Base-by-base conservation (phyloP, 2,113 vertebrate species). In the Rattus rattus region DNA sequence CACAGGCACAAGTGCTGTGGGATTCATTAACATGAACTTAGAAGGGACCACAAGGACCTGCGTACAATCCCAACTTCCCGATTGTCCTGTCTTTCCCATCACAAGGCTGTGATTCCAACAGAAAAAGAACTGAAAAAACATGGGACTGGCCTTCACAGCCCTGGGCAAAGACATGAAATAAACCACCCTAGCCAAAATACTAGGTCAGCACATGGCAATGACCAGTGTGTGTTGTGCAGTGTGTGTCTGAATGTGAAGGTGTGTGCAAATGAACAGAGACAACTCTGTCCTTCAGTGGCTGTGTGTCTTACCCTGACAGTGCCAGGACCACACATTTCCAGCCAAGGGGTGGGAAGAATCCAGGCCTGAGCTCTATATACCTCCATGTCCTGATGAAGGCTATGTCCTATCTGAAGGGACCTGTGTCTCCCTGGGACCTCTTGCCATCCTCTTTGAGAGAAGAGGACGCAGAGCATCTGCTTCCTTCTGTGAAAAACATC, bases 381-480 rank as follows among this genome's bases (percentile, higher is more conserved):
- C 10, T 81, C 14, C 13, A 54, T 81, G 10, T 20, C 30, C 49
- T 20, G 47, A 19, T 33, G 26, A 77, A 33, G 28, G 20, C 19
- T 2, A 2, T 7, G 28, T 12, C 30, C 4, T n/a, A n/a, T 36
- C 36, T 22, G 4, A 24, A 67, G 79, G 7, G 39, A 13, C 49
- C 39, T 14, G 0, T 33, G 9, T 33, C 85, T 65, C 22, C 4
- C 36, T 39, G 59, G 72, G 67, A 36, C 61, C 30, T 83, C 12
- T 24, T 43, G 61, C 0, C 11, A 2, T 36, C 36, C 1, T 43
- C 43, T 3, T 28, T 7, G 0, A 10, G 30, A 26, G 36, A 36
- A 30, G 0, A 0, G 59, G 0, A 13, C 16, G 24, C 43, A 1
- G 39, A 36, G 5, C 73, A 92, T 5, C 3, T 7, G 2, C 30